Conservation (phyloP, 2,888 invertebrate genomes). For the Mechanitis messenoides region DNA sequence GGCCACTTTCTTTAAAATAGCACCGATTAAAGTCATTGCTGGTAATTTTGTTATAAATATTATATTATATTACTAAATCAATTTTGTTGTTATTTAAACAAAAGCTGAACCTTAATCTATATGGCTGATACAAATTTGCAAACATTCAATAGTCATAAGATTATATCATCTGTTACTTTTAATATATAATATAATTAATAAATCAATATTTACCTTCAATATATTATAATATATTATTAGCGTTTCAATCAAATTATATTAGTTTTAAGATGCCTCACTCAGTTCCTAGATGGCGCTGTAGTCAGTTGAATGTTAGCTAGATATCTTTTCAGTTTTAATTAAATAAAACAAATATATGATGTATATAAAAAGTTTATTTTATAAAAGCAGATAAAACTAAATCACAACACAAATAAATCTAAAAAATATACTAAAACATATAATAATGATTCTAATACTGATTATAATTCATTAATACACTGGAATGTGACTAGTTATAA, state of each 20-base stretch:
- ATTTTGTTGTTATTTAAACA: not conserved
- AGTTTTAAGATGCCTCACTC: too few relatives aligned
- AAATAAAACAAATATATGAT: not conserved
- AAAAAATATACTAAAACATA: constrained; percentile 4
- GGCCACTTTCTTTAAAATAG: constrained; percentile 46
- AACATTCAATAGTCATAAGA: not conserved
- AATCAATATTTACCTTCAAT: too few relatives aligned
- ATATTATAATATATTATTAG: too few relatives aligned
- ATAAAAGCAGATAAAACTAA: not conserved
- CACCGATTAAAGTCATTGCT: constrained; percentile 45
- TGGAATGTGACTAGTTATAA: constrained; percentile 13
- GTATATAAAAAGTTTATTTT: not conserved
- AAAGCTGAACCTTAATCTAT: constrained; percentile 15
- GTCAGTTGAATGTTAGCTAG: too few relatives aligned
- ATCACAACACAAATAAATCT: constrained; percentile 1
- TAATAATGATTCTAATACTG: not conserved
- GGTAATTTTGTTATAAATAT: constrained; percentile 16
- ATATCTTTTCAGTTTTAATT: too few relatives aligned
- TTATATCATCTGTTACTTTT: not conserved
- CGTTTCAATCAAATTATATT: too few relatives aligned
- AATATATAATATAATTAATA: too few relatives aligned
- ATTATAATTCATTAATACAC: constrained; percentile 9
- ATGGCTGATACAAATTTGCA: constrained; percentile 7
- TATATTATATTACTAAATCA: constrained; percentile 14
- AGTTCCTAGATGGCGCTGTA: not conserved